phyloP scores from a whole-genome alignment of 2,888 invertebrate genomes.

The Dascillus cervinus region DNA sequence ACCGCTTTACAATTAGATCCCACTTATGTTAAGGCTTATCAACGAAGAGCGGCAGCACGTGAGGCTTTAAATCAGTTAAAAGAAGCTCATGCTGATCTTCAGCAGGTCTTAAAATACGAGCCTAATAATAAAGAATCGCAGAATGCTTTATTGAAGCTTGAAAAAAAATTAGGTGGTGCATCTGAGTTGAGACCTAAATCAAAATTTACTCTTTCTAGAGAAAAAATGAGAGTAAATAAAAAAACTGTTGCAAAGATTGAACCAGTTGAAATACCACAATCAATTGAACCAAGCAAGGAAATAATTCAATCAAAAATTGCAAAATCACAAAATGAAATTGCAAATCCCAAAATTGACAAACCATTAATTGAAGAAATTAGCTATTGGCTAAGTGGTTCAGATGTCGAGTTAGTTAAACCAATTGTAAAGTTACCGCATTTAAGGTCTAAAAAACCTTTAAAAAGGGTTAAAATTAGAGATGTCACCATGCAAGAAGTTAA shows the following conservation, averaged over 20 bases:
- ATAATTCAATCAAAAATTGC: no score
- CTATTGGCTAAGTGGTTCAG: slow-evolving; percentile 34
- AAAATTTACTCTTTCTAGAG: slow-evolving; percentile 32
- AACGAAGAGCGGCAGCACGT: slow-evolving; percentile 70
- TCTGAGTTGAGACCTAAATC: slow-evolving; percentile 20
- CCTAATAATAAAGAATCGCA: slow-evolving; percentile 68
- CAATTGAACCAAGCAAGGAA: no score
- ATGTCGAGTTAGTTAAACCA: slow-evolving; percentile 41
- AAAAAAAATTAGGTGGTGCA: slow-evolving; percentile 29
- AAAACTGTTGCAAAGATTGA: no score
- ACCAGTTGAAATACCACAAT: no score
- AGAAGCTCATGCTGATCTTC: slow-evolving; percentile 65
- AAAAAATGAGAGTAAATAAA: slow-evolving; percentile 17
- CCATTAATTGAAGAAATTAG: slow-evolving; percentile 24
- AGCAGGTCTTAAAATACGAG: slow-evolving; percentile 64
- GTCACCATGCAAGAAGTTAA: slow-evolving; percentile 12
- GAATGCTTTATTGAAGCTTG: slow-evolving; percentile 50
- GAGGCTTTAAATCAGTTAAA: slow-evolving; percentile 62
- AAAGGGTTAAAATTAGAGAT: slow-evolving; percentile 39
- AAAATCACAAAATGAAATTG: slow-evolving; percentile 36
- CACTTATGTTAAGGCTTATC: slow-evolving; percentile 76
- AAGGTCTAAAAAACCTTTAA: slow-evolving; percentile 55
- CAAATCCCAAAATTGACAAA: slow-evolving; percentile 41
- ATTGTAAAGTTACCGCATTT: slow-evolving; percentile 57
- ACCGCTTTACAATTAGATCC: slow-evolving; percentile 70